Evolutionary conservation across 2,113 vertebrate species (phyloP).

Genomic region (Vidua macroura): DNA sequence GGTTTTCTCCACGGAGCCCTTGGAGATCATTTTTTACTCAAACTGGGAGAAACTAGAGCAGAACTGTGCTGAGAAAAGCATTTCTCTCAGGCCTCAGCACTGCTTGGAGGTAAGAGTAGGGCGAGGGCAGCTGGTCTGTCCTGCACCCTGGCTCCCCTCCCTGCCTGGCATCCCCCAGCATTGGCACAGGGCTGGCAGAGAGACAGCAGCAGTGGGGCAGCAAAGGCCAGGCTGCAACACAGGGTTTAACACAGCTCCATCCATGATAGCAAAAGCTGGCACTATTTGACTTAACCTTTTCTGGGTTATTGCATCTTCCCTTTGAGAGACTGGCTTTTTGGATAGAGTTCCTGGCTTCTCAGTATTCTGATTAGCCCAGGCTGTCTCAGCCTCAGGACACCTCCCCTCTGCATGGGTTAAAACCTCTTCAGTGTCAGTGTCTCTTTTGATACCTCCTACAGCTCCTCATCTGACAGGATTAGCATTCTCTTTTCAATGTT

Average conservation of each 20-base stretch:
- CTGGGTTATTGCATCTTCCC: constrained; percentile 3
- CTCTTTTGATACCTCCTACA: constrained; percentile 60
- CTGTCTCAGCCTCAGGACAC: neutral
- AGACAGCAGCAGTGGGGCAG: neutral
- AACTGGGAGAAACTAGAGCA: constrained; percentile 43
- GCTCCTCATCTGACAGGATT: constrained; percentile 87
- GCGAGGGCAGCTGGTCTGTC: rapidly evolving
- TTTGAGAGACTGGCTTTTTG: neutral
- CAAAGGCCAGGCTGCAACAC: neutral
- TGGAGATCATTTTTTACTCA: neutral
- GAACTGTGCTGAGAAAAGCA: constrained; percentile 48
- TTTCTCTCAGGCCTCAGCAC: neutral
- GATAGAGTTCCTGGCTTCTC: neutral
- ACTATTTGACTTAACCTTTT: neutral
- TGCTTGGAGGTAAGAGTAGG: neutral
- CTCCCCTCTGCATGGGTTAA: neutral
- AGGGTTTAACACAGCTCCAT: neutral
- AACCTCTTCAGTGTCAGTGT: neutral
- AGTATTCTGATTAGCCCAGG: neutral
- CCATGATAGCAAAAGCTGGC: neutral
- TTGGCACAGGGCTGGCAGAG: neutral
- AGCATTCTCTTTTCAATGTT: constrained; percentile 91
- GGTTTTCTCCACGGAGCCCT: constrained; percentile 1
- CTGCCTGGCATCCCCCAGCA: neutral
- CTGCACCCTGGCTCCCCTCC: neutral